Conservation (phyloP, 2,888 invertebrate genomes). For the Pristionchus fissidentatus region DNA sequence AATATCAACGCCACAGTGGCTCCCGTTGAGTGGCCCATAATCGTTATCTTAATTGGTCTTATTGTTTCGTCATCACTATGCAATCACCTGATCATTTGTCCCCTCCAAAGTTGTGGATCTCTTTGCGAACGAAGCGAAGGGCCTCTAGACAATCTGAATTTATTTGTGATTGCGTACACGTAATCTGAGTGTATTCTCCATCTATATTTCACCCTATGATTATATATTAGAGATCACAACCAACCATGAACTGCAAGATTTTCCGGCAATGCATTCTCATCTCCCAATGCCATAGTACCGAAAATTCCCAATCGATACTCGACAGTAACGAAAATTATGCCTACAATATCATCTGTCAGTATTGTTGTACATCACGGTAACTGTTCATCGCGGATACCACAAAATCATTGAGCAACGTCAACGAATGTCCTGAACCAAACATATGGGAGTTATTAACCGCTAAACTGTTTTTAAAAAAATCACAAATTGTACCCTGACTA, state of each 20-base stretch:
- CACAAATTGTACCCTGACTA: not conserved
- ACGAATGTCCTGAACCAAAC: too few species aligned
- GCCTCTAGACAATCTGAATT: not conserved
- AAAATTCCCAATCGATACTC: not conserved
- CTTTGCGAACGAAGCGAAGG: not conserved
- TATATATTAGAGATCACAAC: not conserved
- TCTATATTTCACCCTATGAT: not conserved
- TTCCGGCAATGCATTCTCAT: constrained; percentile 21
- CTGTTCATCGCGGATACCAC: too few species aligned
- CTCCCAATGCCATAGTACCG: constrained; percentile 4
- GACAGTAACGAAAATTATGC: not conserved
- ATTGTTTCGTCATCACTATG: too few species aligned
- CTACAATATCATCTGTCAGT: not conserved
- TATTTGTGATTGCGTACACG: not conserved
- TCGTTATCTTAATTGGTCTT: not conserved
- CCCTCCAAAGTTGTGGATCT: not conserved
- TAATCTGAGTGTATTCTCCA: not conserved
- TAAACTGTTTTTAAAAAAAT: too few species aligned
- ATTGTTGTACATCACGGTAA: too few species aligned
- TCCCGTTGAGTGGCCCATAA: constrained; percentile 39
- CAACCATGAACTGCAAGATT: not conserved
- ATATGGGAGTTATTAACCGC: too few species aligned
- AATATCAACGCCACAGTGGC: not conserved
- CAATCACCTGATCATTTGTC: not conserved
- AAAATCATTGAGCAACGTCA: too few species aligned